Evolutionary conservation across 2,888 invertebrate genomes (phyloP), one percentile per base, ranked within the genome.

Genomic region (Antitype chi): DNA sequence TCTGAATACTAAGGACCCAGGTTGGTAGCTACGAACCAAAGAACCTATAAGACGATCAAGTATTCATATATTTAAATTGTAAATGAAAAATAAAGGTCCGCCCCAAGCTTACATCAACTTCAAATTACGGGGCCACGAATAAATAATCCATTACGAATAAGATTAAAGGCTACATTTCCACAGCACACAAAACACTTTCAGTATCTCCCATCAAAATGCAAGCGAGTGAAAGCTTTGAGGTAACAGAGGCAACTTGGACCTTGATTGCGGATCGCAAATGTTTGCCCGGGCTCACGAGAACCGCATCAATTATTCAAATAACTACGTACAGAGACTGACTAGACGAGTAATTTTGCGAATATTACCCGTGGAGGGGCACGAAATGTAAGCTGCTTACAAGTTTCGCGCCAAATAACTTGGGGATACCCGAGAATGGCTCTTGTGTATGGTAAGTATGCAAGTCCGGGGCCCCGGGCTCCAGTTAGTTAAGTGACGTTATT

Each of bases 251-350:
- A 93, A 94, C 92, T 94, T 92, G 92, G 94, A 94, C 94, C 94
- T 95, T 95, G 95, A 95, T 95, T 95, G 95, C 94, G 92, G 92
- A 93, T 93, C 89, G 94, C 95, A 95, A 96, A 96, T 94, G 94
- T 96, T 95, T 95, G 95, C 92, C 88, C 86, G 89, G 92, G 93
- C 94, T 94, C 94, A 93, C 93, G 92, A 91, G 94, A 91, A 91
- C 92, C 91, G 91, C 93, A 94, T 95, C 94, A 95, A 95, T 95
- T 95, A 96, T 96, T 96, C 95, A 95, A 95, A 95, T 95, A 94
- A 93, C 94, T 94, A 93, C 91, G 91, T 89, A 90, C 91, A 92
- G 91, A 91, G 90, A 90, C 91, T 92, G 93, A 91, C 91, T 92
- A 91, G 91, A 91, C 90, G 91, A 92, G 94, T 94, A 95, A 95